These are phyloP conservation scores for Eristalis pertinax DNA, from an alignment of 2,888 invertebrate species.

Conservation along the genomic window DNA sequence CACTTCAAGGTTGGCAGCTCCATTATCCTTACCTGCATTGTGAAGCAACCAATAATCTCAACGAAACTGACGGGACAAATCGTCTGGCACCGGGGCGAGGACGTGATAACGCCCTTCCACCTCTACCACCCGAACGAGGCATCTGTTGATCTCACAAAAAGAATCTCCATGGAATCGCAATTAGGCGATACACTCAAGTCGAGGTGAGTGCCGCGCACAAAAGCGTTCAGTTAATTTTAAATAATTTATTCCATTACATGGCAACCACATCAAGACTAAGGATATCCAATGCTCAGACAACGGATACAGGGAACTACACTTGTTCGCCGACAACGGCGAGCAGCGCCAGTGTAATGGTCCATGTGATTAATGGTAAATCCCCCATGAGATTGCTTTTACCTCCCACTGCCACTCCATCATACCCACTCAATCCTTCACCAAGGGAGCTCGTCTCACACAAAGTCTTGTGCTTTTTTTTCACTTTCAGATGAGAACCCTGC, in stretches of 20 bases:
- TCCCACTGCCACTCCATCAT: neutral
- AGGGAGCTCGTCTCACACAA: constrained; percentile 11
- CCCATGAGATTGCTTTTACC: constrained; percentile 35
- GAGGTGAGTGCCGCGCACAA: constrained; percentile 75
- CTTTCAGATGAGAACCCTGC: constrained; percentile 91
- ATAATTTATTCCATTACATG: constrained; percentile 24
- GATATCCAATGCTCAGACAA: constrained; percentile 87
- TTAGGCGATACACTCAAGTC: constrained; percentile 88
- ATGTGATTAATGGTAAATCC: constrained; percentile 91
- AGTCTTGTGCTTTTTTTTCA: constrained; percentile 70
- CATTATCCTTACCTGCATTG: constrained; percentile 87
- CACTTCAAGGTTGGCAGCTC: constrained; percentile 89
- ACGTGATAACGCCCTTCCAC: constrained; percentile 78
- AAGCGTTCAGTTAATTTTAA: constrained; percentile 16
- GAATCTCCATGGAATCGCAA: constrained; percentile 81
- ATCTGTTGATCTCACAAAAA: constrained; percentile 77
- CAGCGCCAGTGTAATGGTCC: constrained; percentile 91
- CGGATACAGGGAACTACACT: constrained; percentile 94
- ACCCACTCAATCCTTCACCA: constrained; percentile 26
- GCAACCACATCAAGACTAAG: constrained; percentile 82
- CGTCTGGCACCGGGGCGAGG: constrained; percentile 86
- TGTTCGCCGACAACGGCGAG: constrained; percentile 93
- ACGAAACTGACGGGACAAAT: constrained; percentile 87
- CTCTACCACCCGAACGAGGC: constrained; percentile 75
- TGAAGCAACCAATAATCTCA: constrained; percentile 84